A percentile compares a stretch with the other conserved stretches of the same genome.
These are phyloP conservation scores for Zingel zingel DNA, from an alignment of 2,113 vertebrate genomes.

Conservation along the genomic window DNA sequence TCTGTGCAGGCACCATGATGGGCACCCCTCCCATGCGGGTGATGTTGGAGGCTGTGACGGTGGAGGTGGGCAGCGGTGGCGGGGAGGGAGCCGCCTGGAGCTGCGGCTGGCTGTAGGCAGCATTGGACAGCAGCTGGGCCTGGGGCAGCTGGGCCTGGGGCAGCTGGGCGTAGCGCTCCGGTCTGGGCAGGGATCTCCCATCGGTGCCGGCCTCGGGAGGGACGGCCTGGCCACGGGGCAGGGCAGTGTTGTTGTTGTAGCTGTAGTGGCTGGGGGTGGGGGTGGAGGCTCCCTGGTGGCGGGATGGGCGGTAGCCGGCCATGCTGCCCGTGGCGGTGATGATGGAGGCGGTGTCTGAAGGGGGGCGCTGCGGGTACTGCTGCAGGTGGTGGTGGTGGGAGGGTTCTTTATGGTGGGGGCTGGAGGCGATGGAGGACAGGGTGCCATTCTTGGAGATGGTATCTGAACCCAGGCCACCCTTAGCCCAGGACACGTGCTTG, in stretches of 20 bases:
- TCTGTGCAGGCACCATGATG: constrained; percentile 92
- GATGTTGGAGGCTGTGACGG: constrained; percentile 85
- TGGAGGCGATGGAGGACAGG: constrained; percentile 89
- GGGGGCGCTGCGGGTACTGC: constrained; percentile 81
- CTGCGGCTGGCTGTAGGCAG: constrained; percentile 65
- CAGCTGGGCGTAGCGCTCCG: constrained; percentile 76
- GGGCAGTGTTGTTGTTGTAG: constrained; percentile 79
- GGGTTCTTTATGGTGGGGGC: constrained; percentile 78
- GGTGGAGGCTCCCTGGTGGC: constrained; percentile 67
- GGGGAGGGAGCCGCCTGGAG: constrained; percentile 48
- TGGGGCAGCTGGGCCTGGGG: constrained; percentile 69
- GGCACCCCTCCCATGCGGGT: constrained; percentile 90
- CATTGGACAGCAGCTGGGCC: constrained; percentile 51
- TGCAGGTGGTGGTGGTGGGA: constrained; percentile 75
- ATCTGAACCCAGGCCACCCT: constrained; percentile 87
- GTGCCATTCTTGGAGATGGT: constrained; percentile 92
- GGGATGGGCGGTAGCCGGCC: constrained; percentile 75
- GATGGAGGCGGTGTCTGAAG: constrained; percentile 87
- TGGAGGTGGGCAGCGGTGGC: constrained; percentile 68
- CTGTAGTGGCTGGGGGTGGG: constrained; percentile 76
- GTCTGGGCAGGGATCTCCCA: constrained; percentile 75
- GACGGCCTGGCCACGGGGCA: constrained; percentile 43
- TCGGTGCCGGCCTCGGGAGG: constrained; percentile 62
- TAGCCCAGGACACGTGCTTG: constrained; percentile 90
- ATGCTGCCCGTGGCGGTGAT: constrained; percentile 84